Percentiles rank a stretch among this genome's conserved stretches.
Conservation (phyloP, 1,140 invertebrate species). For the Zaprionus tsacasi region DNA sequence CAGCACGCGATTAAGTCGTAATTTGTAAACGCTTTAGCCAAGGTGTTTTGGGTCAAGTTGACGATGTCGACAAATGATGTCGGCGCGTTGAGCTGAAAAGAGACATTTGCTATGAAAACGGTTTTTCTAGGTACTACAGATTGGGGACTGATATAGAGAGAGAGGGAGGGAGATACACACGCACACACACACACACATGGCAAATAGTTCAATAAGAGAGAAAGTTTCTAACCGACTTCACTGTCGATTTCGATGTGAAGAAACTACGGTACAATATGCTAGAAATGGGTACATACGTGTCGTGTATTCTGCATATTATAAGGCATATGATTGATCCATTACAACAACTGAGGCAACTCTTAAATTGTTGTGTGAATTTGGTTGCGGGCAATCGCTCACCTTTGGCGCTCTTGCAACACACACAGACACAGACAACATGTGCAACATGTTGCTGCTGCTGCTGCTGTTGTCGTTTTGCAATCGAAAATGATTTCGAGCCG, state of each 20-base stretch:
- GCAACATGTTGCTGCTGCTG: slow-evolving; percentile 7
- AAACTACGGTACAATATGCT: background rate
- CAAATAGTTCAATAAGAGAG: slow-evolving; percentile 3
- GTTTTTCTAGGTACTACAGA: slow-evolving; percentile 45
- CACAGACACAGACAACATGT: slow-evolving; percentile 33
- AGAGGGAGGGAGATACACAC: background rate
- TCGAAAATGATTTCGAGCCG: slow-evolving; percentile 45
- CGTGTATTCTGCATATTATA: background rate
- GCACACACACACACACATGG: background rate
- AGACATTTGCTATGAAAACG: slow-evolving; percentile 23
- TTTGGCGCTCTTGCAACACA: slow-evolving; percentile 44
- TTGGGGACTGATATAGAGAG: background rate
- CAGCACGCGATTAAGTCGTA: slow-evolving; percentile 76
- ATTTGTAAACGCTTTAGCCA: slow-evolving; percentile 72
- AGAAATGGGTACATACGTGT: background rate
- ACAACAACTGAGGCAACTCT: background rate
- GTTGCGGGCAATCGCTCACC: slow-evolving; percentile 41
- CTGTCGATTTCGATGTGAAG: slow-evolving; percentile 4
- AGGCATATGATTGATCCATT: slow-evolving; percentile 2
- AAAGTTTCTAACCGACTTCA: slow-evolving; percentile 4
- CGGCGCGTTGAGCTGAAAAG: slow-evolving; percentile 16
- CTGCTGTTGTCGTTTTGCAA: slow-evolving; percentile 40
- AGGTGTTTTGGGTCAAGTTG: slow-evolving; percentile 76
- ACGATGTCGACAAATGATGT: slow-evolving; percentile 35
- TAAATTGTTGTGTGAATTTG: slow-evolving; percentile 6